Conservation (phyloP, 2,888 invertebrate species). For the Platycheirus rosarum region DNA sequence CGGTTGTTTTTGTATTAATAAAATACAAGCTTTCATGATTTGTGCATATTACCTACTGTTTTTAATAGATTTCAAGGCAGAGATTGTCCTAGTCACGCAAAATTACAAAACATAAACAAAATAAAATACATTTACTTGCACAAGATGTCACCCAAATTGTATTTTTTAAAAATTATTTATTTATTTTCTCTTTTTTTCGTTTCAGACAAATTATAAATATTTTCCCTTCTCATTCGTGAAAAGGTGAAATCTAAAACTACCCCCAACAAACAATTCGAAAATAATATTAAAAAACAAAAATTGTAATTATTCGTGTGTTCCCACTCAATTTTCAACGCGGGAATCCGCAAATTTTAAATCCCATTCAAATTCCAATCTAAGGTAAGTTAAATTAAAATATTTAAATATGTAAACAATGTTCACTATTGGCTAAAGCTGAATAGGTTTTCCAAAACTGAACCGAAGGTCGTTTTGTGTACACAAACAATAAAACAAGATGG, state of each 20-base stretch:
- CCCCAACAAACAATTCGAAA: neutral
- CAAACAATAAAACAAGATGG: constrained; percentile 34
- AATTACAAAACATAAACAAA: neutral
- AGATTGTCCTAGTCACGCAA: constrained; percentile 56
- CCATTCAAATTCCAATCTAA: constrained; percentile 59
- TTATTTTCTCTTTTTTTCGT: constrained; percentile 40
- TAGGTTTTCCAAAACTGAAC: neutral
- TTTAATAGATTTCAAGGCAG: constrained; percentile 48
- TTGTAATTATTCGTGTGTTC: constrained; percentile 53
- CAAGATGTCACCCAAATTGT: constrained; percentile 7
- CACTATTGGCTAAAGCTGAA: neutral
- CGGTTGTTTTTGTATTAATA: constrained; percentile 33
- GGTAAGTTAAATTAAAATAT: constrained; percentile 48
- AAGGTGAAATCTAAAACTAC: constrained; percentile 53
- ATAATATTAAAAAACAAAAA: constrained; percentile 21
- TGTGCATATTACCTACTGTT: constrained; percentile 12
- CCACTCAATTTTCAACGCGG: constrained; percentile 48
- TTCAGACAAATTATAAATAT: constrained; percentile 51
- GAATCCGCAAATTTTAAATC: constrained; percentile 57
- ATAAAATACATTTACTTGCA: neutral
- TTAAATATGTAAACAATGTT: neutral
- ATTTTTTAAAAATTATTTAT: constrained; percentile 9
- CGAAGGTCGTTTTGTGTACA: constrained; percentile 49
- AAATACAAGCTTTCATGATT: constrained; percentile 35
- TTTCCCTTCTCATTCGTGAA: constrained; percentile 70